Evolutionary conservation across 2,113 vertebrate species (phyloP).

Genomic region (Mastomys natalensis): DNA sequence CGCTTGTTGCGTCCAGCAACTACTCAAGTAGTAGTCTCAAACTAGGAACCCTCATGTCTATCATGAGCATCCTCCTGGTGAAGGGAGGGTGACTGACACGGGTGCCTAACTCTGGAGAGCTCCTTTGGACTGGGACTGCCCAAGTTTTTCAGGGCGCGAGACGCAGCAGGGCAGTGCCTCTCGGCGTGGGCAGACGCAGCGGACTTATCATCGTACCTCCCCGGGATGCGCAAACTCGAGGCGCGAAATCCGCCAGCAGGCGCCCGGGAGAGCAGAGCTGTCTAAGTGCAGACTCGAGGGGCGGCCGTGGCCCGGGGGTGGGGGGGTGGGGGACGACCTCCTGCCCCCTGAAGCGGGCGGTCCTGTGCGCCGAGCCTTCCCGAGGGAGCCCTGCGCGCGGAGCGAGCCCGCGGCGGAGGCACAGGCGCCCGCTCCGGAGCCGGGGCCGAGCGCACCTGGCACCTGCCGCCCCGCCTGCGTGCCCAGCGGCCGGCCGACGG

Average conservation of each 20-base stretch:
- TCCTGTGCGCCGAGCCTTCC: neutral
- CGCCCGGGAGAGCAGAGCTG: neutral
- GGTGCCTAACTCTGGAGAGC: neutral
- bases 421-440: neutral
- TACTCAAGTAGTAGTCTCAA: neutral
- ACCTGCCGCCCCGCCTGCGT: constrained; percentile 49
- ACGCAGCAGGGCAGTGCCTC: neutral
- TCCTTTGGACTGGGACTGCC: neutral
- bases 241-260: neutral
- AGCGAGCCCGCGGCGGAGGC: neutral
- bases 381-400: neutral
- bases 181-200: neutral
- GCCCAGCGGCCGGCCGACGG: neutral
- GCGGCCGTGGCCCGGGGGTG: neutral
- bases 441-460: constrained; percentile 70
- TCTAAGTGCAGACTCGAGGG: neutral
- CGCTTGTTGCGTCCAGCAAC: constrained; percentile 68
- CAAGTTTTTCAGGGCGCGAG: neutral
- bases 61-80: neutral
- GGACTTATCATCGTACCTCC: neutral
- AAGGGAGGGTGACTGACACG: neutral
- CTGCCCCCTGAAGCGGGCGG: neutral
- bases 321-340: no score
- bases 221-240: neutral
- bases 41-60: neutral